Evolutionary conservation across 1,140 invertebrate species (phyloP), one percentile per base, ranked within the genome.

Genomic region (Varroa destructor): DNA sequence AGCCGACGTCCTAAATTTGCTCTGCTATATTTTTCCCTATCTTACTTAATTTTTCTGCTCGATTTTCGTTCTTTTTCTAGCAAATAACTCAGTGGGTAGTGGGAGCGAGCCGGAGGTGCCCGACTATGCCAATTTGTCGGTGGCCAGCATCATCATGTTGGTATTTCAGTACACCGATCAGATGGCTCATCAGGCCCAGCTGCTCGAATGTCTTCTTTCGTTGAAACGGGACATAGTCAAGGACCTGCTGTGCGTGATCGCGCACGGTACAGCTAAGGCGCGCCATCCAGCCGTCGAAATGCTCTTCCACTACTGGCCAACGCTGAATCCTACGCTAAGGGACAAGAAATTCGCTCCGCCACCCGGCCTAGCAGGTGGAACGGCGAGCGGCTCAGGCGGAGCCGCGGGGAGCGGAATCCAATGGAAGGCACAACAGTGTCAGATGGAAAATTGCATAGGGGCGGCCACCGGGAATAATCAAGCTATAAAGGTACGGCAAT

Each of bases 271-370:
- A 1, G 87, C 90, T 72, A 86, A 88, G 67, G 90, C 94, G 0
- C 82, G 93, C 73, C 86, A 90, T 64, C 91, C 93, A 1, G 95
- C 96, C 25, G 91, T 92, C 56, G 96, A 97, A 82, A 83, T 99
- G 42, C 84, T 99, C 25, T 98, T 99, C 80, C 93, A 97, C 81
- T 99, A 99, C 79, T 99, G 96, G 94, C 96, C 96, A n/a, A 88
- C 93, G 1, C 89, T 97, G 75, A 95, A 97, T 82, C 89, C 93
- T 36, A 89, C 89, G 77, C 84, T 94, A 1, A 89, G 93, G 77
- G 94, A 97, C 78, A 84, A 92, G 58, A 88, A 90, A 77, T 87
- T 64, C 56, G 56, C 73, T 71, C 55, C 72, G 67, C 71, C 67
- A 43, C 54, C 14, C 73, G 72, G 72, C 64, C 70, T 43, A 56